phyloP scores from a whole-genome alignment of 1,140 invertebrate species.

The Lepidotrigona ventralis region DNA sequence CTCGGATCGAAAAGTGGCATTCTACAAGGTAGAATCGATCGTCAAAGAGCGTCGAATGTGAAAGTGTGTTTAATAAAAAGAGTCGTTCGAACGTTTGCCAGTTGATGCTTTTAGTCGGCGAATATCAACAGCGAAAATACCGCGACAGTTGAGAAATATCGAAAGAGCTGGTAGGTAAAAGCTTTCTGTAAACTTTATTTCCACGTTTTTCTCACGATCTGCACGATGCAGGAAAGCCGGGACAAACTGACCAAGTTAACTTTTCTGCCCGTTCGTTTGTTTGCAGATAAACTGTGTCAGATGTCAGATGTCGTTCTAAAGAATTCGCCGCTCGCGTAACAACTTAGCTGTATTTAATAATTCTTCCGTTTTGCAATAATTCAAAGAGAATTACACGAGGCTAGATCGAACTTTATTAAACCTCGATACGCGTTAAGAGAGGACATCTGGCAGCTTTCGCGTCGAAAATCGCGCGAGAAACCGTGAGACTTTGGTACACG shows the following conservation, averaged over 20 bases:
- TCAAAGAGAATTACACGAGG: neutral
- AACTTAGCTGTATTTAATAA: neutral
- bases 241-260: neutral
- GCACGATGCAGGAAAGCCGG: too few species aligned
- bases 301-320: neutral
- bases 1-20: too few species aligned
- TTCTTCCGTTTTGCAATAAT: neutral
- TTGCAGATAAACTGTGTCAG: neutral
- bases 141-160: too few species aligned
- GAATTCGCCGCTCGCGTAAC: neutral
- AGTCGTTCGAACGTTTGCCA: neutral
- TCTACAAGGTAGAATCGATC: neutral
- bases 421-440: slow-evolving; percentile 13
- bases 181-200: too few species aligned
- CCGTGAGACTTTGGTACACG: too few species aligned
- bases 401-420: slow-evolving; percentile 40
- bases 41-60: neutral
- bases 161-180: too few species aligned
- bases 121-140: too few species aligned
- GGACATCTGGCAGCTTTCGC: slow-evolving; percentile 33
- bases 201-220: too few species aligned
- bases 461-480: neutral
- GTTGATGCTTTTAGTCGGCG: too few species aligned
- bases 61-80: neutral
- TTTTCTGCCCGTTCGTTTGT: neutral